Percentiles rank a stretch among this genome's conserved stretches.
Evolutionary conservation across 2,797 vertebrate species (phyloP).

Genomic region (Heliangelus exortis): DNA sequence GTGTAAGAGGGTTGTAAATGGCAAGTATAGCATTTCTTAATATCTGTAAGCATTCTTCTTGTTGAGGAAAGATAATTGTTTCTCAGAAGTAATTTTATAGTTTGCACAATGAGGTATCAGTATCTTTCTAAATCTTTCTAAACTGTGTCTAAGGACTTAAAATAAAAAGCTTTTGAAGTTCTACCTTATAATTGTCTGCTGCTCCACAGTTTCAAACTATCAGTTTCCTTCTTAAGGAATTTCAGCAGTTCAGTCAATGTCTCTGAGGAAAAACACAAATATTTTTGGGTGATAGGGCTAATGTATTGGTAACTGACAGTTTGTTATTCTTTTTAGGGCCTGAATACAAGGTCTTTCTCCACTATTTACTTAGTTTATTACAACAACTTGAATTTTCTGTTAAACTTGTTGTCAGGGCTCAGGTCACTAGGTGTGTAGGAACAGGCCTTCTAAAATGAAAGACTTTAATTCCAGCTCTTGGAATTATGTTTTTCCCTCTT

Average conservation of each 20-base stretch:
- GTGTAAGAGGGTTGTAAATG: slow-evolving; percentile 90
- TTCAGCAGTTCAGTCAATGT: neutral
- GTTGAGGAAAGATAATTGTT: neutral
- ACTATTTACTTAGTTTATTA: neutral
- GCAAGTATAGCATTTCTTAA: slow-evolving; percentile 73
- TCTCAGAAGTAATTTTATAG: neutral
- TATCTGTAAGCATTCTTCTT: neutral
- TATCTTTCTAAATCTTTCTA: neutral
- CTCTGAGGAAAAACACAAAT: neutral
- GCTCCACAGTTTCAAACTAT: neutral
- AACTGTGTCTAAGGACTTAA: neutral
- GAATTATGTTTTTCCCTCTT: neutral
- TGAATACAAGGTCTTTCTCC: neutral
- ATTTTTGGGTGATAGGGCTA: neutral
- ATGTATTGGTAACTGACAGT: neutral
- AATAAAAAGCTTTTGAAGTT: neutral
- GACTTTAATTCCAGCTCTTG: neutral
- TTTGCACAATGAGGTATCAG: neutral
- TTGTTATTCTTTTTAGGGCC: neutral
- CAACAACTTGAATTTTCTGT: neutral
- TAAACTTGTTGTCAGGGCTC: neutral
- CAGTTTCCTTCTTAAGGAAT: neutral
- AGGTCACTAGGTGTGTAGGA: neutral
- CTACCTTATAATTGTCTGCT: neutral
- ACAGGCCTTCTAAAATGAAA: neutral